Percentiles rank a stretch among this genome's conserved stretches.
phyloP scores from a whole-genome alignment of 2,113 vertebrate genomes.

The Monopterus albus region DNA sequence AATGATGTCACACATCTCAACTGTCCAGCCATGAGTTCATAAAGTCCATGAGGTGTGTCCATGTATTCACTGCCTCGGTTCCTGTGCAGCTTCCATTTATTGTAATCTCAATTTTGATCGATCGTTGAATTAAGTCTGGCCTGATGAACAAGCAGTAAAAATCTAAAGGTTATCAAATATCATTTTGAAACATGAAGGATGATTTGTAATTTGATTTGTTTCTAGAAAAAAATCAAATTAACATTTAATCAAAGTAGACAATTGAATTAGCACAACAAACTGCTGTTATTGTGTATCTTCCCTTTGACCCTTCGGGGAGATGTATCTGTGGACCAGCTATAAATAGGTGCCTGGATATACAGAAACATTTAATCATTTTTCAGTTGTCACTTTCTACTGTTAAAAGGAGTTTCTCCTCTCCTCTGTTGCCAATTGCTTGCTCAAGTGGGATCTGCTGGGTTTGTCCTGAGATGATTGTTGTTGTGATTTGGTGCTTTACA shows the following conservation, averaged over 20 bases:
- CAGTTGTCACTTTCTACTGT: background rate
- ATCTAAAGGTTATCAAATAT: slow-evolving; percentile 32
- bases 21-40: background rate
- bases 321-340: background rate
- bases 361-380: background rate
- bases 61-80: background rate
- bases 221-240: slow-evolving; percentile 53
- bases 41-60: background rate
- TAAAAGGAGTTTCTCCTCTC: too few species aligned
- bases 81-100: slow-evolving; percentile 22
- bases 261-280: slow-evolving; percentile 42
- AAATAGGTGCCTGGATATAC: slow-evolving; percentile 11
- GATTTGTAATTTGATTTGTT: slow-evolving; percentile 53
- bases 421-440: too few species aligned
- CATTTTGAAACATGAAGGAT: slow-evolving; percentile 47
- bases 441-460: too few species aligned
- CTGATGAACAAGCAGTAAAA: slow-evolving; percentile 43
- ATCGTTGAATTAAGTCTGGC: slow-evolving; percentile 44
- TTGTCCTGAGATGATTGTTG: too few species aligned
- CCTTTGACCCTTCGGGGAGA: slow-evolving; percentile 27
- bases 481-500: too few species aligned
- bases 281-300: slow-evolving; percentile 20
- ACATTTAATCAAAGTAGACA: slow-evolving; percentile 51
- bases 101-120: slow-evolving; percentile 41
- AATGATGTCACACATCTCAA: background rate